Percentiles rank a stretch among this genome's conserved stretches.
These are phyloP conservation scores for Argynnis bischoffii DNA, from an alignment of 2,888 invertebrate species.

Conservation along the genomic window DNA sequence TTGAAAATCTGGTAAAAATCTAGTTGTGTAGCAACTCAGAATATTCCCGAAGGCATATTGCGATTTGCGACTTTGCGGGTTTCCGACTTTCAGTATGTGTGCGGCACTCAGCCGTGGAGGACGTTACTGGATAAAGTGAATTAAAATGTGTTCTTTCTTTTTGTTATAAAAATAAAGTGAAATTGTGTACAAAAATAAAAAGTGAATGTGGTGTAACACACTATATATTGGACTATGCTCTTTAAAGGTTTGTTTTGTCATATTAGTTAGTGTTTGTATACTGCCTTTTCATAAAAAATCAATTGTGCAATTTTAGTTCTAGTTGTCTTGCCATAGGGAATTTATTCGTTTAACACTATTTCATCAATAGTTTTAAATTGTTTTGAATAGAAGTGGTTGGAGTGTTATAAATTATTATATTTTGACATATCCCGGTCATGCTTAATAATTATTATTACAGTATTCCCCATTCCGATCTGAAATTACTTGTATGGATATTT, in stretches of 20 bases:
- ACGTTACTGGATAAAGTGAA: constrained; percentile 3
- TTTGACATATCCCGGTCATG: constrained; percentile 26
- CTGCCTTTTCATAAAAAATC: not conserved
- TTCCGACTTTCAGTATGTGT: constrained; percentile 31
- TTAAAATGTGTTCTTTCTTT: constrained; percentile 8
- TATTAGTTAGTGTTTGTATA: not conserved
- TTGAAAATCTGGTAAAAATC: constrained; percentile 2
- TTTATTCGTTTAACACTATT: constrained; percentile 1
- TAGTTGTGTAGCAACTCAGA: constrained; percentile 20
- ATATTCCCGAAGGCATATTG: constrained; percentile 25
- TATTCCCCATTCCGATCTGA: not conserved
- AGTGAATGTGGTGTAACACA: constrained; percentile 12
- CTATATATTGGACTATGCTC: not conserved
- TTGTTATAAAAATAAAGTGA: constrained; percentile 18
- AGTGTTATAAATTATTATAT: constrained; percentile 23
- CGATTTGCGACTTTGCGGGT: constrained; percentile 20
- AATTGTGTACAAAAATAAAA: constrained; percentile 3
- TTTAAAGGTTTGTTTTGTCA: constrained; percentile 14
- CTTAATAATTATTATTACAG: constrained; percentile 4
- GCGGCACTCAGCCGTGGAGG: constrained; percentile 31
- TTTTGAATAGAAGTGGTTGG: constrained; percentile 9
- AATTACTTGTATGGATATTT: no score
- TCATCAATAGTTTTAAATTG: constrained; percentile 3
- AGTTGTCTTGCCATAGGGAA: not conserved
- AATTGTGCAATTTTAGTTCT: not conserved